Evolutionary conservation across 2,113 vertebrate genomes (phyloP).

Genomic region (Orycteropus afer): DNA sequence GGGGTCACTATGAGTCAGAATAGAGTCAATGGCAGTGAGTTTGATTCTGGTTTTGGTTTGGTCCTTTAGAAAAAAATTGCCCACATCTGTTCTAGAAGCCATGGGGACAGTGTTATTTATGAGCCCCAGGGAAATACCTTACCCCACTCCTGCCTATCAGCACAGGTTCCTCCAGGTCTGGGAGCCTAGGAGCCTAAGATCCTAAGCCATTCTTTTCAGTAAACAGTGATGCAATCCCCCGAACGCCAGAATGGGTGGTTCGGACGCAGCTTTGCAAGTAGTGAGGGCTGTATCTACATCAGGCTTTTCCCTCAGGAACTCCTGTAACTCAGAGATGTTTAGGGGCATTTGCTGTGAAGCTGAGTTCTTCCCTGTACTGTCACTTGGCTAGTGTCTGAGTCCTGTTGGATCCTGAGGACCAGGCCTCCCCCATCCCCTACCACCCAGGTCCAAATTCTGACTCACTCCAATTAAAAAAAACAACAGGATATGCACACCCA

Average conservation of each 20-base stretch:
- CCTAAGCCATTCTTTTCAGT: not conserved
- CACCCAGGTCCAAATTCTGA: accelerated
- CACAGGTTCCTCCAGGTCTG: not conserved
- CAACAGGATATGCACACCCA: too few relatives aligned
- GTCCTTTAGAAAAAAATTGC: not conserved
- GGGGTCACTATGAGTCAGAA: too few relatives aligned
- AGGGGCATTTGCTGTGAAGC: not conserved
- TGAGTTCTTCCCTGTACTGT: not conserved
- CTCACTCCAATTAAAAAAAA: not conserved
- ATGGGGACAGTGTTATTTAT: not conserved
- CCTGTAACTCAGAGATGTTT: not conserved
- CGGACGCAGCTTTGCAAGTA: not conserved
- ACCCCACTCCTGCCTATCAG: not conserved
- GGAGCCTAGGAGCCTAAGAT: not conserved
- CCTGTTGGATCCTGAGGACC: not conserved
- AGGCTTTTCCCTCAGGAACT: too few relatives aligned
- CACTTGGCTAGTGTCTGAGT: not conserved
- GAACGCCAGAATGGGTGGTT: not conserved
- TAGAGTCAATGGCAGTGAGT: too few relatives aligned
- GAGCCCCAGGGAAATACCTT: not conserved
- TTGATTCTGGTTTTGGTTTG: too few relatives aligned
- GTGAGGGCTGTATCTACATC: not conserved
- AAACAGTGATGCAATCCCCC: not conserved
- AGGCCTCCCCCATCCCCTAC: not conserved
- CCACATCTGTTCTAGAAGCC: not conserved